These are phyloP conservation scores for Embiotoca jacksoni DNA, from an alignment of 2,113 vertebrate species.

Conservation along the genomic window DNA sequence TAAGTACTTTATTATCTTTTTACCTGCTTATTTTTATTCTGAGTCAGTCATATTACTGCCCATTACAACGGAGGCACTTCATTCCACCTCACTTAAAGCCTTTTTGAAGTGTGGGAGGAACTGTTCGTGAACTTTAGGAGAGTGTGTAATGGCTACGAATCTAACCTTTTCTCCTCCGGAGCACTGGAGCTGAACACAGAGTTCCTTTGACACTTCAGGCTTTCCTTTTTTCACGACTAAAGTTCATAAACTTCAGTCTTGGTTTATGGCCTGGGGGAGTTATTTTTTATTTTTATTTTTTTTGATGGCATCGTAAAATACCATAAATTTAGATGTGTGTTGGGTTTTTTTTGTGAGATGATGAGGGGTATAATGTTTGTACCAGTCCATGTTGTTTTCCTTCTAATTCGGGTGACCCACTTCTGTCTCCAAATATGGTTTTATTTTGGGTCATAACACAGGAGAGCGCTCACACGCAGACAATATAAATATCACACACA, in stretches of 20 bases:
- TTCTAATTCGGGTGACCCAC: conserved; percentile 67
- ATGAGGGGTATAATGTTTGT: conserved; percentile 31
- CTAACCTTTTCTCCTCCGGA: conserved; percentile 5
- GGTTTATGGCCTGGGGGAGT: conserved; percentile 14
- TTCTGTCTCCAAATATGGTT: conserved; percentile 63
- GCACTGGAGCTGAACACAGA: background rate
- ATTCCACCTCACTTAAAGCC: background rate
- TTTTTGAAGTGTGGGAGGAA: conserved; percentile 1
- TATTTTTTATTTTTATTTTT: too few species aligned
- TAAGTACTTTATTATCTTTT: conserved; percentile 12
- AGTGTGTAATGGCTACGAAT: background rate
- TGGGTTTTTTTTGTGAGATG: conserved; percentile 1
- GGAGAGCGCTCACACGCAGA: conserved; percentile 26
- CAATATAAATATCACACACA: conserved; percentile 28
- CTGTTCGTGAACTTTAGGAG: background rate
- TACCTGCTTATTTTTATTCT: conserved; percentile 23
- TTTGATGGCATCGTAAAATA: too few species aligned
- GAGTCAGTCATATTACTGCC: conserved; percentile 7
- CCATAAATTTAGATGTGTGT: background rate
- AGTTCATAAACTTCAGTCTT: conserved; percentile 27
- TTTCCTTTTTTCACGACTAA: background rate
- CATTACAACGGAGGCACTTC: background rate
- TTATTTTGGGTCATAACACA: conserved; percentile 58
- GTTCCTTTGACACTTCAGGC: background rate
- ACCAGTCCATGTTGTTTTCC: conserved; percentile 54